Evolutionary conservation across 1,140 invertebrate genomes (phyloP), one percentile per base, ranked within the genome.

Genomic region (Samia ricini): DNA sequence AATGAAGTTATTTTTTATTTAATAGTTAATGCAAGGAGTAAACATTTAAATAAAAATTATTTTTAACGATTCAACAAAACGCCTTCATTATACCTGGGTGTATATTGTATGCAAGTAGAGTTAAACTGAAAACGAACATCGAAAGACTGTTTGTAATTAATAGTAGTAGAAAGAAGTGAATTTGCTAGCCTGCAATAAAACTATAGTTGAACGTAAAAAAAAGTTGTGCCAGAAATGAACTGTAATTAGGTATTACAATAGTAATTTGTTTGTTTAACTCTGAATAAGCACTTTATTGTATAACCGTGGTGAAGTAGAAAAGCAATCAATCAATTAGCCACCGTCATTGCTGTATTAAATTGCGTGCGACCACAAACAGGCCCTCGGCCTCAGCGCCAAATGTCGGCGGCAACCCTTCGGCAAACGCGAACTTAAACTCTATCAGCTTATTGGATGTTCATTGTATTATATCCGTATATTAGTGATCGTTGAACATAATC

Each of bases 351-450:
- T 61, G 56, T 48, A 71, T 58, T 63, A 70, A 78, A 68, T 74
- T 72, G 70, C 71, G 76, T 72, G 68, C 66, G 68, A 76, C 74
- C 76, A 68, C 74, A 71, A 63, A 64, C 56, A 56, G 48, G 60
- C 63, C 48, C 18, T 52, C 51, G 20, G 51, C 22, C 20, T 52
- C 22, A 21, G 51, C 22, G 51, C 51, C 51, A 52, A 52, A 52
- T 52, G 51, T 52, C 19, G 12, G 51, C 51, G 15, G 33, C 15
- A 42, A 42, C 33, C 33, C 33, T 42, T 42, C 33, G 33, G 33
- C 12, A 12, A 15, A 42, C 15, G 33, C 12, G 15, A 42, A 42
- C 10, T 4, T 15, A 15, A 42, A 15, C 12, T 42, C 33, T 42
- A 42, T 42, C 33, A 42, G 10, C 33, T 42, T 42, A 42, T 42